Conservation (phyloP, 2,797 vertebrate genomes). For the Smutsia temminckii region DNA sequence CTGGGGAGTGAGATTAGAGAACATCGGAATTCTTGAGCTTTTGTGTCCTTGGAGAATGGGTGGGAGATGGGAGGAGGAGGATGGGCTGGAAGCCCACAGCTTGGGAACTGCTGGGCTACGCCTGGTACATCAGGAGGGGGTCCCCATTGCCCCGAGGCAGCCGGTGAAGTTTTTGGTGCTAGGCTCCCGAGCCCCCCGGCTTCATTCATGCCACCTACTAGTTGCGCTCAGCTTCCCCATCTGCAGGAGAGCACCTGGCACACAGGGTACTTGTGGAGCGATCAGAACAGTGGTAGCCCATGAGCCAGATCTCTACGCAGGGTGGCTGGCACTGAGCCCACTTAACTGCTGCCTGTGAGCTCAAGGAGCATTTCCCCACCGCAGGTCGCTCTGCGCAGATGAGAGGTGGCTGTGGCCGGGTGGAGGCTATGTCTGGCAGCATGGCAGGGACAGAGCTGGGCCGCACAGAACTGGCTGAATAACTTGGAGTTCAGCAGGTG, state of each 20-base stretch:
- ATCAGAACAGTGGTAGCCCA: neutral
- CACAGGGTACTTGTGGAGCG: accelerated
- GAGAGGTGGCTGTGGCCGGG: no score
- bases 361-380: neutral
- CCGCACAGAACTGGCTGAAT: neutral
- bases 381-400: neutral
- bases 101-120: neutral
- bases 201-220: neutral
- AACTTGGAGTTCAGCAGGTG: neutral
- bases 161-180: no score
- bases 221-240: neutral
- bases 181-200: no score
- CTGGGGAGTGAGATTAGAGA: neutral
- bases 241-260: neutral
- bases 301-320: neutral
- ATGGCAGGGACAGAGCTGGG: neutral
- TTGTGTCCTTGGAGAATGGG: neutral
- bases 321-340: neutral
- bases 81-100: neutral
- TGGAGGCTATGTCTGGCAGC: neutral
- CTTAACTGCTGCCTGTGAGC: neutral
- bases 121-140: neutral
- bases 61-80: neutral
- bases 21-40: neutral
- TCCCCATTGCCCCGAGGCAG: neutral